phyloP scores from a whole-genome alignment of 2,797 vertebrate species.

The Ctenopoma multispine region DNA sequence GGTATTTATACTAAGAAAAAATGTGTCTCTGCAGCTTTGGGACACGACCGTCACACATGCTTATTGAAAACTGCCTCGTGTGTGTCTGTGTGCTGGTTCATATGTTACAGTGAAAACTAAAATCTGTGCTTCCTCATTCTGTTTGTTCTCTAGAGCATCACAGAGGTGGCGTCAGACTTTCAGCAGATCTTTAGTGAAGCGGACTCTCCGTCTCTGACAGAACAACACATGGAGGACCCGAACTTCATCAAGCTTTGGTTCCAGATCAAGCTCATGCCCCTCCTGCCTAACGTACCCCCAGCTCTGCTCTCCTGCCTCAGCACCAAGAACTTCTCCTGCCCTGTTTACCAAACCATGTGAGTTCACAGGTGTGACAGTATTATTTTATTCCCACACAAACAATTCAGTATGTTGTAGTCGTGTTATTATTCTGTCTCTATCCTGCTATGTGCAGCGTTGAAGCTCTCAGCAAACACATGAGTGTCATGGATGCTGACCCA shows the following conservation, averaged over 20 bases:
- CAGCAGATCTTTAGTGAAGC: slow-evolving; percentile 66
- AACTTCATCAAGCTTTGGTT: slow-evolving; percentile 83
- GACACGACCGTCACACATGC: background rate
- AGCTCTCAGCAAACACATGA: slow-evolving; percentile 64
- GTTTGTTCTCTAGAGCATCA: slow-evolving; percentile 72
- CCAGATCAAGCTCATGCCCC: slow-evolving; percentile 78
- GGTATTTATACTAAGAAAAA: too few species aligned
- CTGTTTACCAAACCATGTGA: slow-evolving; percentile 81
- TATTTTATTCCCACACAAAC: background rate
- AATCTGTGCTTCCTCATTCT: accelerated
- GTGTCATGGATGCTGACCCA: slow-evolving; percentile 23
- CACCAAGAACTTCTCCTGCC: slow-evolving; percentile 84
- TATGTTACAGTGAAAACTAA: background rate
- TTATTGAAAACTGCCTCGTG: background rate
- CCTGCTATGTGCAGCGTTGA: slow-evolving; percentile 66
- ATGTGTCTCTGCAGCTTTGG: too few species aligned
- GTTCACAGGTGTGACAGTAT: slow-evolving; percentile 19
- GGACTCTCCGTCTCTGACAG: slow-evolving; percentile 51
- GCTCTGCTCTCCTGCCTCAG: slow-evolving; percentile 82
- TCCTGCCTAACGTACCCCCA: slow-evolving; percentile 63
- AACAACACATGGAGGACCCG: slow-evolving; percentile 74
- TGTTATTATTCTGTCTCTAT: background rate
- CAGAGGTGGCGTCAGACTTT: slow-evolving; percentile 60
- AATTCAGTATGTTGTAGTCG: background rate
- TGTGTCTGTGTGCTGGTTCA: background rate